These are phyloP conservation scores for Triplophysa dalaica DNA, from an alignment of 2,113 vertebrate genomes.

Conservation along the genomic window DNA sequence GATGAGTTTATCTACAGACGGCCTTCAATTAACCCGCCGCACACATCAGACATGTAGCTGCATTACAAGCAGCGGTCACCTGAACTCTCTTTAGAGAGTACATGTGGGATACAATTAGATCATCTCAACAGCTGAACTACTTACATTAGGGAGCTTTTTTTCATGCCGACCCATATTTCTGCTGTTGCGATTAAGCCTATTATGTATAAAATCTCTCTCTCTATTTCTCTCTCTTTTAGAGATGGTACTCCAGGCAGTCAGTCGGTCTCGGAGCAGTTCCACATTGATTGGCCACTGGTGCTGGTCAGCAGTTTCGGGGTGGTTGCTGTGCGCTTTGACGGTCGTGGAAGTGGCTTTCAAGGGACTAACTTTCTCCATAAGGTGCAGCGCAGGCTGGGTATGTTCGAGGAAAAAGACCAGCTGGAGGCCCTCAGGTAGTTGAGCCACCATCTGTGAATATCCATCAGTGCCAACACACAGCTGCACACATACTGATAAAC, in stretches of 20 bases:
- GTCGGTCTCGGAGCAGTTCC: constrained; percentile 84
- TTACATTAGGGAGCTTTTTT: too few relatives aligned
- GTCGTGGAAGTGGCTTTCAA: constrained; percentile 89
- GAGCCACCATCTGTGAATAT: background rate
- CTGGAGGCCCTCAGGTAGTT: constrained; percentile 81
- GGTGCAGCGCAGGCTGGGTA: constrained; percentile 82
- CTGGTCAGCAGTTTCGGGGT: constrained; percentile 88
- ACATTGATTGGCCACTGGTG: constrained; percentile 86
- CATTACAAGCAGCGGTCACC: background rate
- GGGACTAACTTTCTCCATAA: constrained; percentile 89
- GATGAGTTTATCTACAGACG: constrained; percentile 21
- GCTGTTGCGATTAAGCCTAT: background rate
- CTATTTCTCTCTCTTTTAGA: constrained; percentile 60
- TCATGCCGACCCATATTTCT: background rate
- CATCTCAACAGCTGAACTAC: background rate
- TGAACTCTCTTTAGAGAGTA: background rate
- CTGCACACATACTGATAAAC: constrained; percentile 10
- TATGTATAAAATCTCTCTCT: background rate
- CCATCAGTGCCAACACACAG: constrained; percentile 15
- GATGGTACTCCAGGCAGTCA: constrained; percentile 89
- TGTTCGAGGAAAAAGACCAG: constrained; percentile 87
- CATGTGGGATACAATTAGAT: background rate
- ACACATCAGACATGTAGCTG: constrained; percentile 1
- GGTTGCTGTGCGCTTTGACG: constrained; percentile 85
- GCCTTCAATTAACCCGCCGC: constrained; percentile 45